Evolutionary conservation across 2,797 vertebrate species (phyloP).

Genomic region (Catostomus latipinnis): DNA sequence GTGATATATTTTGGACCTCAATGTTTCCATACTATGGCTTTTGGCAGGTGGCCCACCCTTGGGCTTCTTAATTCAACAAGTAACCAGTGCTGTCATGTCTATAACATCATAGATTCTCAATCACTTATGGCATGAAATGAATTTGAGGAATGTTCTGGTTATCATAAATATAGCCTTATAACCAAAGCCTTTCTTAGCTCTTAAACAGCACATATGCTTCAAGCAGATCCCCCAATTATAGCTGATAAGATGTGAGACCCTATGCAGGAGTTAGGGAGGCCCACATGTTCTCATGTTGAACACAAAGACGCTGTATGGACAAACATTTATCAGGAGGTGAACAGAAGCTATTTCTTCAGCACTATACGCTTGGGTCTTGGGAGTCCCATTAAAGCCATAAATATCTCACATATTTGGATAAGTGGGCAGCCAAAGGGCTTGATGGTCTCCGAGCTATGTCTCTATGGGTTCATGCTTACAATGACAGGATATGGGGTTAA

Average conservation of each 20-base stretch:
- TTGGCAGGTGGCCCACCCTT: not conserved
- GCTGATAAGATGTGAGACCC: constrained; percentile 1
- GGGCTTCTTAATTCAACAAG: not conserved
- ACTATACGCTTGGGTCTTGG: not conserved
- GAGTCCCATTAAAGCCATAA: constrained; percentile 18
- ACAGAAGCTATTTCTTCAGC: constrained; percentile 13
- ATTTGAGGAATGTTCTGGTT: constrained; percentile 8
- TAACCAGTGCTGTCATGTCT: not conserved
- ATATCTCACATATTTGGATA: constrained; percentile 43
- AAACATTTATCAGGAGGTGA: constrained; percentile 14
- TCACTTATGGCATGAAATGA: not conserved
- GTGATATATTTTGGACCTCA: not conserved
- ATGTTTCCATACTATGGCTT: not conserved
- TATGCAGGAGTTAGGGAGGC: constrained; percentile 10
- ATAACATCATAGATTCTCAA: not conserved
- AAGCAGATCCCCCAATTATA: constrained; percentile 6
- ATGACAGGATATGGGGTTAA: constrained; percentile 73
- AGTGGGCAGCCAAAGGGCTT: constrained; percentile 45
- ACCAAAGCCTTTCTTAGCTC: not conserved
- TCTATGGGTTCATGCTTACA: constrained; percentile 60
- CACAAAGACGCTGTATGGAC: not conserved
- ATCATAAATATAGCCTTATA: not conserved
- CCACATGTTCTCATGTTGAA: constrained; percentile 16
- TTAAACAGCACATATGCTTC: constrained; percentile 16
- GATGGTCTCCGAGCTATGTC: constrained; percentile 48